A percentile compares a stretch with the other conserved stretches of the same genome.
Evolutionary conservation across 1,140 invertebrate species (phyloP).

Genomic region (Akabosia matsudoensis): DNA sequence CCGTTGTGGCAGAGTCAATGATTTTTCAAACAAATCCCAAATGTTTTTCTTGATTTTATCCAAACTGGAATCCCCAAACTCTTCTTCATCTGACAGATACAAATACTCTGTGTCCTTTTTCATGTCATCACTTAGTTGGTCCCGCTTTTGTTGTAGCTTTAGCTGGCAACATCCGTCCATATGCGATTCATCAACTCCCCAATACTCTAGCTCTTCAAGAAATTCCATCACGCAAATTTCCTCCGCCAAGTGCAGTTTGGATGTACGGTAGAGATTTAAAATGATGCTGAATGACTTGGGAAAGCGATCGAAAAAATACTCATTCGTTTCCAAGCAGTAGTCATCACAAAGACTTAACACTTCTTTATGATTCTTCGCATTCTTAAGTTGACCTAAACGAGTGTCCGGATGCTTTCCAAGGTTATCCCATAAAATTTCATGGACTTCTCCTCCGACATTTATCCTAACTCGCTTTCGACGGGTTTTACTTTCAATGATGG

Average conservation of each 20-base stretch:
- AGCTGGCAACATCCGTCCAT: conserved; percentile 17
- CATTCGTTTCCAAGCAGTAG: conserved; percentile 6
- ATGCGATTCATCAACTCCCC: conserved; percentile 7
- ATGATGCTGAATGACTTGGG: conserved; percentile 5
- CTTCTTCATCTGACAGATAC: conserved; percentile 14
- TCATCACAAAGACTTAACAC: background rate
- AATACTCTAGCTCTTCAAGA: conserved; percentile 19
- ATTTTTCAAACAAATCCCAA: conserved; percentile 38
- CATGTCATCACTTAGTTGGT: conserved; percentile 25
- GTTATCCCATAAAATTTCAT: conserved; percentile 26
- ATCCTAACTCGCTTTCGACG: conserved; percentile 7
- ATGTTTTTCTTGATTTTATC: conserved; percentile 27
- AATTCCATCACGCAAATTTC: conserved; percentile 14
- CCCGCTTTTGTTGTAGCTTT: conserved; percentile 30
- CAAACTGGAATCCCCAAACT: conserved; percentile 20
- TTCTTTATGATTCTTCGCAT: background rate
- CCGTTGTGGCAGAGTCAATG: conserved; percentile 5
- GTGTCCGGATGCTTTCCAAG: background rate
- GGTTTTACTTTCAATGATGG: conserved; percentile 11
- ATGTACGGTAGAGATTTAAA: conserved; percentile 14
- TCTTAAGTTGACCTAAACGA: background rate
- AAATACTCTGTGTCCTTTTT: conserved; percentile 36
- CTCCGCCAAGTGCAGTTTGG: conserved; percentile 21
- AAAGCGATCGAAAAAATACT: conserved; percentile 6
- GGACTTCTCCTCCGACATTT: conserved; percentile 26